phyloP scores from a whole-genome alignment of 92 coral and sea anemone species.

The Palythoa heliodiscus region DNA sequence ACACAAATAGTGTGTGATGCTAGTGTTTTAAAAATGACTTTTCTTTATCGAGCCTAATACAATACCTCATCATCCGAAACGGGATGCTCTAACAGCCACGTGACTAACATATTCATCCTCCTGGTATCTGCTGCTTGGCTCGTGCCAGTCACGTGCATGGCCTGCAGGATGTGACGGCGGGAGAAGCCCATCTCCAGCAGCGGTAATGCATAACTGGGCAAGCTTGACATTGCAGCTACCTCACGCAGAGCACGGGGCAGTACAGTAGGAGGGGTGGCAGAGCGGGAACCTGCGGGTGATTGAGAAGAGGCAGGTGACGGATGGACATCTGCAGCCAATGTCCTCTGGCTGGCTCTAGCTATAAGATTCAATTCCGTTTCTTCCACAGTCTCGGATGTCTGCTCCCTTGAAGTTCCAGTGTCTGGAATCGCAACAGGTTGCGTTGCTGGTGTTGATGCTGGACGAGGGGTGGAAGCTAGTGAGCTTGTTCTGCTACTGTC shows the following conservation, averaged over 20 bases:
- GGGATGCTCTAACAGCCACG: constrained; percentile 86
- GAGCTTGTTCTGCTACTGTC: constrained; percentile 77
- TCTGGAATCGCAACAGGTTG: background rate
- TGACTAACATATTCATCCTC: constrained; percentile 77
- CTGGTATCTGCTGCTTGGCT: constrained; percentile 68
- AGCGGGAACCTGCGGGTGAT: constrained; percentile 46
- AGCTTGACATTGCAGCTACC: constrained; percentile 72
- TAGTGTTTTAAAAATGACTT: no score
- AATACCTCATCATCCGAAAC: constrained; percentile 85
- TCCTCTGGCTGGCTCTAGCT: constrained; percentile 35
- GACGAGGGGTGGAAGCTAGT: constrained; percentile 52
- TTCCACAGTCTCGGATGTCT: constrained; percentile 22
- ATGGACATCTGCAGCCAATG: constrained; percentile 30
- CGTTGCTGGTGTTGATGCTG: constrained; percentile 20
- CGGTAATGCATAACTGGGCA: constrained; percentile 74
- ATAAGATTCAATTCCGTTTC: constrained; percentile 1
- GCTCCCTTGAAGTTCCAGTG: background rate
- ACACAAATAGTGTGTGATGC: no score
- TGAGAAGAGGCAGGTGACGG: constrained; percentile 42
- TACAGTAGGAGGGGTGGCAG: constrained; percentile 71
- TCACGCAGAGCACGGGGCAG: constrained; percentile 74
- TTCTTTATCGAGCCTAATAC: background rate
- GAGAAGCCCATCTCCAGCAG: constrained; percentile 91
- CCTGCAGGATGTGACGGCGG: constrained; percentile 73
- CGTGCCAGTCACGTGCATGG: constrained; percentile 84